Evolutionary conservation across 2,113 vertebrate species (phyloP).

Genomic region (Platanista minor): DNA sequence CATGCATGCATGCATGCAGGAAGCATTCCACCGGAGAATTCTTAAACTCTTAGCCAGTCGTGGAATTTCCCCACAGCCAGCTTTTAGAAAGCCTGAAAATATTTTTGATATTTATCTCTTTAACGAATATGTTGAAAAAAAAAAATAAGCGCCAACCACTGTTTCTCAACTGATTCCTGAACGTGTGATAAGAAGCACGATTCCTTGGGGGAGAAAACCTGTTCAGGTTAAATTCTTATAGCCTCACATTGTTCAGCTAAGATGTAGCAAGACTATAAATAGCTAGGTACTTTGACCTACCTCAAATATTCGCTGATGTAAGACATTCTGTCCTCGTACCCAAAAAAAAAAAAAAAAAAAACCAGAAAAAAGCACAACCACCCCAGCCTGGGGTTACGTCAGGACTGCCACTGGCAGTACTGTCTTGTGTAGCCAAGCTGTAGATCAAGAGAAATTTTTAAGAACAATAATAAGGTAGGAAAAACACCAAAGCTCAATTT

Average conservation of each 20-base stretch:
- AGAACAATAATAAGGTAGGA: conserved; percentile 55
- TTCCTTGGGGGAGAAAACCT: background rate
- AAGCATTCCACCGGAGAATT: background rate
- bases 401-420: accelerated
- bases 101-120: conserved; percentile 5
- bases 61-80: background rate
- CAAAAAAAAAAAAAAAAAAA: background rate
- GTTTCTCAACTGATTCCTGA: background rate
- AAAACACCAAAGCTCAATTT: conserved; percentile 45
- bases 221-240: background rate
- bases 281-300: background rate
- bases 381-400: background rate
- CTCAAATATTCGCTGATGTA: background rate
- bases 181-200: background rate
- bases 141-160: background rate
- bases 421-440: background rate
- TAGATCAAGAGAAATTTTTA: conserved; percentile 26
- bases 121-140: background rate
- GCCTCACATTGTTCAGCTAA: background rate
- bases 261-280: background rate
- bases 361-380: background rate
- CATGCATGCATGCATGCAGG: background rate
- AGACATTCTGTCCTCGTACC: background rate
- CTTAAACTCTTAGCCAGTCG: background rate
- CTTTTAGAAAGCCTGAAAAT: conserved; percentile 8